Percentiles rank a stretch among this genome's conserved stretches.
Evolutionary conservation across 2,888 invertebrate genomes (phyloP).

Genomic region (Tetragonisca angustula): DNA sequence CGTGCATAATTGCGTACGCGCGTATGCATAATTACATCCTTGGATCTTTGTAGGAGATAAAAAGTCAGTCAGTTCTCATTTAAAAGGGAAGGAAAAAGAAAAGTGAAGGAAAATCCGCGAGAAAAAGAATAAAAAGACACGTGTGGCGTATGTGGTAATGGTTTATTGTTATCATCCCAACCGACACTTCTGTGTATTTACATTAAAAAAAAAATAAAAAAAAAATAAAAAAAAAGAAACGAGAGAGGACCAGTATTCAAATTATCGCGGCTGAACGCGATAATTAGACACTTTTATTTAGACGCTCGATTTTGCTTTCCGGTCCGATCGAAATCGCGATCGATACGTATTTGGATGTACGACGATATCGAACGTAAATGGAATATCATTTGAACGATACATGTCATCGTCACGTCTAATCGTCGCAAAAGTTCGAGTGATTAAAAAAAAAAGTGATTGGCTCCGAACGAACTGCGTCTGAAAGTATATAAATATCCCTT

Average conservation of each 20-base stretch:
- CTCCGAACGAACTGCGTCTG: conserved; percentile 10
- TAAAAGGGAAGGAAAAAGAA: fast-evolving
- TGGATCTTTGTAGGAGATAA: too few species aligned
- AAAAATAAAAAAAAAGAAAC: not conserved
- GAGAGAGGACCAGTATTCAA: not conserved
- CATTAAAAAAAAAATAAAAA: conserved; percentile 22
- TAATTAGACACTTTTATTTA: conserved; percentile 50
- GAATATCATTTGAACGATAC: conserved; percentile 16
- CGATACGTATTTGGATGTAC: not conserved
- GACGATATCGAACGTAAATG: conserved; percentile 19
- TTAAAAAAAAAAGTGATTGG: conserved; percentile 12
- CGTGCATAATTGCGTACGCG: too few species aligned
- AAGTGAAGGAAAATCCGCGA: too few species aligned
- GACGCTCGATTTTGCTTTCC: conserved; percentile 22
- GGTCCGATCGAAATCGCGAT: not conserved
- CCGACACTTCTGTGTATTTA: conserved; percentile 56
- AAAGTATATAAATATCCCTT: conserved; percentile 31
- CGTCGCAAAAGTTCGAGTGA: conserved; percentile 6
- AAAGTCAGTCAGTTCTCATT: not conserved
- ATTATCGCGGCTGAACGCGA: conserved; percentile 11
- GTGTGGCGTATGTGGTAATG: conserved; percentile 20
- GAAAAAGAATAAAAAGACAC: too few species aligned
- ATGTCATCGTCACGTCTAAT: conserved; percentile 46
- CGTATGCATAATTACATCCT: too few species aligned
- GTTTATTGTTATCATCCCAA: conserved; percentile 62